Evolutionary conservation across 2,797 vertebrate species (phyloP), one percentile per base, ranked within the genome.

Genomic region (Channa striata): DNA sequence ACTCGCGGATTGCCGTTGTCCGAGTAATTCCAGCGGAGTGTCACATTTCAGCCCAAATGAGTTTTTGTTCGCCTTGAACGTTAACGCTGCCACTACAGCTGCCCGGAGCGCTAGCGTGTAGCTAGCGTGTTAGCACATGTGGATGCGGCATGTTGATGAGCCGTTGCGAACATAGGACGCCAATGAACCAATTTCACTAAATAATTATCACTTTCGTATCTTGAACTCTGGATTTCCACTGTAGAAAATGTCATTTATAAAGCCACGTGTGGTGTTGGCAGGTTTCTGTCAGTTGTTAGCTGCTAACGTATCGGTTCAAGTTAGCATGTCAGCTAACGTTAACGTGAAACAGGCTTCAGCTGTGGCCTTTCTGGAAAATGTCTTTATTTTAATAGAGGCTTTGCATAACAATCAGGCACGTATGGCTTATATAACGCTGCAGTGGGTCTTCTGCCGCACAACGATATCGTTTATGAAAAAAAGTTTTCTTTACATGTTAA

Each of bases 101-200:
- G 25, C 68, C 50, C 65, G 8, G 44, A 52, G 72, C 57, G 19
- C 64, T 92, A 91, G 87, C 90, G 72, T 87, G 59, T 56, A 16
- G 80, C 75, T 89, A 87, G 9, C 56, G 2, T 7, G 34, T 11
- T 89, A 88, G 83, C 87, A 78, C 91, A 77, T 90, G 91, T 89
- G 85, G 84, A 87, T 69, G 69, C 75, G 69, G 85, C 85, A 65
- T 71, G 87, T 73, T 51, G 68, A 44, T 13, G 0, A 36, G 43
- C 36, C 21, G 12, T 10, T 1, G 4, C 11, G 8, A 46, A 11
- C 4, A 30, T 4, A 30, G 25, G 25, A 6, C 25, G 4, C 25
- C 25, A 4, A 6, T 30, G 25, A 6, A 2, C 25, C 25, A 30
- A 6, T 30, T 30, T 30, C 2, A 30, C 25, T 6, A 30, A 30